Evolutionary conservation across 2,113 vertebrate genomes (phyloP), one percentile per base, ranked within the genome.

Genomic region (Dendropsophus ebraccatus): DNA sequence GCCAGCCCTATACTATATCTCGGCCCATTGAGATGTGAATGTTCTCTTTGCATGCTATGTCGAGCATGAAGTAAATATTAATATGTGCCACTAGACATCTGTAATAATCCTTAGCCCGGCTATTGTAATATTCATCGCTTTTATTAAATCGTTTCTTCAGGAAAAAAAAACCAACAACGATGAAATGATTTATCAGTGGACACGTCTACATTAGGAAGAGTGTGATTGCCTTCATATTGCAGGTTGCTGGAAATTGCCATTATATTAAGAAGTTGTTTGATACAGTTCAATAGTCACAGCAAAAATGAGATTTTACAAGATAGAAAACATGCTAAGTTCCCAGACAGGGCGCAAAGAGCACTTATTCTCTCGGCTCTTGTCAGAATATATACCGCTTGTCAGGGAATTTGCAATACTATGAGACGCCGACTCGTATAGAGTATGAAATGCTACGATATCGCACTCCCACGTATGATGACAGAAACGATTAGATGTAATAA

Each of bases 271-370:
- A 25, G 80, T 50, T 52, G 62, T 82, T 82, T 73, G 65, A 54
- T 73, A 41, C 47, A 73, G 47, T 72, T 83, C 47, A 73, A 35
- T 41, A 83, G 81, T n/a, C 81, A 41, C 67, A 73, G 81, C 45
- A 73, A 25, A 70, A 72, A 72, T 73, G 17, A 83, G 47, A 83
- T 83, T 73, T 73, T 83, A 73, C 49, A 25, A 56, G 67, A 83
- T 83, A 52, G 67, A 37, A 73, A 73, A 84, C 65, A 74, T 62
- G 49, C 35, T 28, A 83, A 83, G 45, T 17, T 54, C 25, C 72
- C 82, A 74, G 81, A 82, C 45, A 37, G 32, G 82, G 49, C 56
- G 81, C 25, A 9, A 45, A 30, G 49, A 45, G 35, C n/a, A 30
- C 49, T 37, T 10, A 58, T 73, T 25, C 13, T 19, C 62, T 47